Percentiles rank a stretch among this genome's conserved stretches.
phyloP scores from a whole-genome alignment of 1,140 invertebrate genomes.

The Aethina tumida region DNA sequence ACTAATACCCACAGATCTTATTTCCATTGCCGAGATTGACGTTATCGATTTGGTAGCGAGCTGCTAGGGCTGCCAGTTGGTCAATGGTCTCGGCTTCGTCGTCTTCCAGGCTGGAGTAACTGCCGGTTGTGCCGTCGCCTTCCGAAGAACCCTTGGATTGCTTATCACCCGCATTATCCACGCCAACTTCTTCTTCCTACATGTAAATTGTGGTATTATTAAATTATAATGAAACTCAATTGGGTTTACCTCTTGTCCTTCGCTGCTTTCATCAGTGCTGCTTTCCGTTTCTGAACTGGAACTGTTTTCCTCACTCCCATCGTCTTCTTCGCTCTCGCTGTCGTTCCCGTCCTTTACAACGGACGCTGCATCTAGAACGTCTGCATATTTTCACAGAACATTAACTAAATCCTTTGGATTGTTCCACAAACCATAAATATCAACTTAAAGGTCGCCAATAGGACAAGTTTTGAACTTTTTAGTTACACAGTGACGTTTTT shows the following conservation, averaged over 20 bases:
- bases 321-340: slow-evolving; percentile 32
- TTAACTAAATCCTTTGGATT: too few relatives aligned
- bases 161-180: slow-evolving; percentile 24
- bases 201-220: background rate
- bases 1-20: slow-evolving; percentile 30
- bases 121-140: slow-evolving; percentile 37
- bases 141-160: slow-evolving; percentile 33
- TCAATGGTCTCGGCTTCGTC: slow-evolving; percentile 36
- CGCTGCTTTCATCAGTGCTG: slow-evolving; percentile 30
- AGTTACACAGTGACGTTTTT: too few relatives aligned
- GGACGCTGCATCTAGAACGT: too few relatives aligned
- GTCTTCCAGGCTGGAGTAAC: slow-evolving; percentile 40
- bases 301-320: slow-evolving; percentile 26
- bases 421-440: too few relatives aligned
- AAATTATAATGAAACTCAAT: slow-evolving; percentile 2
- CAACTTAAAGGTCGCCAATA: too few relatives aligned
- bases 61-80: slow-evolving; percentile 28
- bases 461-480: too few relatives aligned
- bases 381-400: too few relatives aligned
- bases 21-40: slow-evolving; percentile 36
- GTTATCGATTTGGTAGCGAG: slow-evolving; percentile 33
- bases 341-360: too few relatives aligned
- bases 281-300: slow-evolving; percentile 25
- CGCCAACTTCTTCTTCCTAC: slow-evolving; percentile 26
- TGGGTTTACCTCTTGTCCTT: slow-evolving; percentile 26